A percentile compares a stretch with the other conserved stretches of the same genome.
Conservation (phyloP, 2,797 vertebrate species). For the Poecilia picta region DNA sequence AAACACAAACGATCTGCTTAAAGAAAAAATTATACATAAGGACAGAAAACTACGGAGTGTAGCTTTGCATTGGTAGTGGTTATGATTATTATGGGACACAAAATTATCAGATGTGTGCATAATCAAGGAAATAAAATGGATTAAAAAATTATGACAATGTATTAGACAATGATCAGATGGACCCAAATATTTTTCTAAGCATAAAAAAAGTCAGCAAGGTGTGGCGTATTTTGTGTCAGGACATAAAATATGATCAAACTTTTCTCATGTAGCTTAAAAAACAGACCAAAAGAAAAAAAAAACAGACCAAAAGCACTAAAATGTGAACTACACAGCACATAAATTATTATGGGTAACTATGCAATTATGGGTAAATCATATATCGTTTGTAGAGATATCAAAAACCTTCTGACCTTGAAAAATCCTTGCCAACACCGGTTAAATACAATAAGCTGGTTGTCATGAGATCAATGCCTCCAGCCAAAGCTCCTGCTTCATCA, state of each 20-base stretch:
- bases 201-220: neutral
- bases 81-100: neutral
- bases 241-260: neutral
- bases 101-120: conserved; percentile 19
- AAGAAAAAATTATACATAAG: neutral
- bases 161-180: neutral
- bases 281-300: neutral
- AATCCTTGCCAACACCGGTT: neutral
- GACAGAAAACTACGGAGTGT: neutral
- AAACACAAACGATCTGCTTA: neutral
- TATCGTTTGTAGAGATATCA: neutral
- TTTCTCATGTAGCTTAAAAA: neutral
- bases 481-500: neutral
- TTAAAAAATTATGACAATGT: neutral
- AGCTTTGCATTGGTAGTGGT: neutral
- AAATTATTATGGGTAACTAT: too few species aligned
- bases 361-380: neutral
- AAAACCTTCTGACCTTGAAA: neutral
- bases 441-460: neutral
- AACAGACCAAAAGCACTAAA: neutral
- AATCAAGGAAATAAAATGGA: neutral
- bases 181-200: neutral
- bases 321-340: neutral
- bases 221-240: neutral
- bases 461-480: neutral